Percentiles rank a stretch among this genome's conserved stretches.
Conservation (phyloP, 2,888 invertebrate species). For the Chaitophorus viminalis region DNA sequence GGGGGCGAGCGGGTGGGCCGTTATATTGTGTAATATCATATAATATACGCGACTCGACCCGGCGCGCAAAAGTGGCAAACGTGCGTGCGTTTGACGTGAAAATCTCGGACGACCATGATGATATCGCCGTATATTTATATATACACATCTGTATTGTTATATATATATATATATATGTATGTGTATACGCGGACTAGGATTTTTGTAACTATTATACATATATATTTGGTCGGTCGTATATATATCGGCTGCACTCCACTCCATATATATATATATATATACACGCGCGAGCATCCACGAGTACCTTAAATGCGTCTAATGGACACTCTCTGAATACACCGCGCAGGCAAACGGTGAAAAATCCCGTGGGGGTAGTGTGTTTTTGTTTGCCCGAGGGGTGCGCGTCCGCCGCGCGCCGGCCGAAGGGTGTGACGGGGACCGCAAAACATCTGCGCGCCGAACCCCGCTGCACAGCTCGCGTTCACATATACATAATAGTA, state of each 20-base stretch:
- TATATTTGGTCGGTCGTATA: constrained; percentile 10
- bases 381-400: constrained; percentile 61
- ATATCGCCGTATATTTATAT: constrained; percentile 13
- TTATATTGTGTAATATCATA: no score
- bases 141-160: background rate
- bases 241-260: constrained; percentile 48
- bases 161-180: no score
- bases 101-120: constrained; percentile 39
- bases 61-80: constrained; percentile 32
- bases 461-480: constrained; percentile 13
- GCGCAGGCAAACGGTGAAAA: constrained; percentile 18
- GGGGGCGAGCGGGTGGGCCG: no score
- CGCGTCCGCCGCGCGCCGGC: constrained; percentile 28
- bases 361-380: constrained; percentile 55
- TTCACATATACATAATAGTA: no score
- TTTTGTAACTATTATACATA: background rate
- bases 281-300: background rate
- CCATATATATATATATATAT: background rate
- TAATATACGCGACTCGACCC: constrained; percentile 16
- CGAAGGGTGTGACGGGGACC: constrained; percentile 22
- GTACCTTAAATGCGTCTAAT: constrained; percentile 55
- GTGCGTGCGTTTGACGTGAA: constrained; percentile 59
- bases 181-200: background rate
- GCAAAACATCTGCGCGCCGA: constrained; percentile 45
- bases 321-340: constrained; percentile 22